A percentile compares a stretch with the other conserved stretches of the same genome.
phyloP scores from a whole-genome alignment of 2,113 vertebrate species.

The Falco punctatus region DNA sequence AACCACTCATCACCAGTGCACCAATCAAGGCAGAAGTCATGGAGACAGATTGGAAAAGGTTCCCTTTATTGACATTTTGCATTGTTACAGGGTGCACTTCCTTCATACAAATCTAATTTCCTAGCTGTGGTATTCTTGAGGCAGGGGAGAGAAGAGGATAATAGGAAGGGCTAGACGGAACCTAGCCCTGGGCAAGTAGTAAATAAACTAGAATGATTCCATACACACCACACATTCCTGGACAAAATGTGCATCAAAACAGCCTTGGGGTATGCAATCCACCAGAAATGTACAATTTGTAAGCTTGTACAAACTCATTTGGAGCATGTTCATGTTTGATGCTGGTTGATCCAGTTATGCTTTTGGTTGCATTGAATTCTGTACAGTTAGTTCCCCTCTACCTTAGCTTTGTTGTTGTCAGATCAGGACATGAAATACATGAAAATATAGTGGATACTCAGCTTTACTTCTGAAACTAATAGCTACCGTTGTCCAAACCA shows the following conservation, averaged over 20 bases:
- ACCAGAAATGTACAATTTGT: not conserved
- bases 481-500: not conserved
- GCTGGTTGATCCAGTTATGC: not conserved
- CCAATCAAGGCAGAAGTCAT: not conserved
- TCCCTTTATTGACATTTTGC: not conserved
- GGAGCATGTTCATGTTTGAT: not conserved
- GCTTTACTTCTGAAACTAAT: not conserved
- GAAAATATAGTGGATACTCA: not conserved
- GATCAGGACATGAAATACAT: not conserved
- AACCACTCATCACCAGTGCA: not conserved
- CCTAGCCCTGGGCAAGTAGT: not conserved
- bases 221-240: not conserved
- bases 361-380: not conserved
- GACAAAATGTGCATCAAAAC: not conserved
- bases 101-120: not conserved
- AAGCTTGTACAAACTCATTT: not conserved
- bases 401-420: not conserved
- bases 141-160: not conserved
- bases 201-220: not conserved
- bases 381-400: not conserved
- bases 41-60: not conserved
- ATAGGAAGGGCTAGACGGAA: not conserved
- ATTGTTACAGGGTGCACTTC: not conserved
- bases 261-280: not conserved
- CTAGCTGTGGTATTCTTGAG: not conserved